Evolutionary conservation across 2,113 vertebrate species (phyloP), one percentile per base, ranked within the genome.

Genomic region (Hypomesus transpacificus): DNA sequence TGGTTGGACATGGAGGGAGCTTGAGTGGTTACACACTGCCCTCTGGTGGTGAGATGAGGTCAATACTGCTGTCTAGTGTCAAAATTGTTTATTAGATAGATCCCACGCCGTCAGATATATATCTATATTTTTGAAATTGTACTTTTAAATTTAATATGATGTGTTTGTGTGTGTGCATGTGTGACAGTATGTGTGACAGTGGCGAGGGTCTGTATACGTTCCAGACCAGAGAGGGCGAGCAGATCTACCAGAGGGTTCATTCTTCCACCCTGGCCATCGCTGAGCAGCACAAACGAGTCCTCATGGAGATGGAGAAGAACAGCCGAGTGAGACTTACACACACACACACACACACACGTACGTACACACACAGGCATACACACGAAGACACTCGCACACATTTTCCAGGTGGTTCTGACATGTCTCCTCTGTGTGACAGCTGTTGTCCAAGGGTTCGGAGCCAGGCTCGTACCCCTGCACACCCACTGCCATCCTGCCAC

Each of bases 181-280:
- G 39, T 21, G 0, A 1, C 81, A 98, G 96, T 90, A 96, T 97
- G 94, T 98, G 96, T 0, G 96, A 98, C 0, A 95, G 94, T 0
- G 95, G 95, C 0, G 97, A 99, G 87, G 97, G 97, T 14, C 94
- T 98, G 59, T 99, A 97, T 90, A 99, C 96, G 65, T 98, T 98
- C 85, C 96, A 99, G 93, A 99, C 97, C 0, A 93, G 94, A 83
- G 95, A 98, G 16, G 97, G 97, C 0, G 96, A 98, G 69, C 95
- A 97, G 90, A 97, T 99, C 84, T 99, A 99, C 86, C 95, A 98
- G 86, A 93, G 95, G 0, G 97, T 99, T 66, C 97, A 98, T 90
- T 94, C 93, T 0, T 95, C 95, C 62, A 98, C 96, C 0, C 77
- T 98, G 86, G 92, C 95, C 71, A 96, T 99, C 0, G 97, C 97